A percentile compares a stretch with the other conserved stretches of the same genome.
phyloP scores from a whole-genome alignment of 2,113 vertebrate species.

The Misgurnus mizolepis region DNA sequence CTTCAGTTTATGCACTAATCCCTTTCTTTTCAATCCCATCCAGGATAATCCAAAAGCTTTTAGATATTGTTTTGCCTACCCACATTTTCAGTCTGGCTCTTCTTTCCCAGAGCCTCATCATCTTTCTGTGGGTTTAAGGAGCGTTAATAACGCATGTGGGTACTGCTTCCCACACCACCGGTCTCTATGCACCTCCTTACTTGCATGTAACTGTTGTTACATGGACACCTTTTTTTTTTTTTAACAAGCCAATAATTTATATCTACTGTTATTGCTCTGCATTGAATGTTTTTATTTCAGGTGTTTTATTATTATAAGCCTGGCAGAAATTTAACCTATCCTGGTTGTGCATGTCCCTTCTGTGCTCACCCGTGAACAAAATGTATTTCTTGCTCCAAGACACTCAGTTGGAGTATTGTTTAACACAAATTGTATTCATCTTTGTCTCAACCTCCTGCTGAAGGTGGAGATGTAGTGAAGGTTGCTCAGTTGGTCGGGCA shows the following conservation, averaged over 20 bases:
- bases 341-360: conserved; percentile 79
- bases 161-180: not conserved
- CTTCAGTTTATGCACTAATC: conserved; percentile 73
- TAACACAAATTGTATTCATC: not conserved
- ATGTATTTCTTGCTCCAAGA: not conserved
- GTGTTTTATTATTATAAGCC: conserved; percentile 23
- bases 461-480: conserved; percentile 90
- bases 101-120: not conserved
- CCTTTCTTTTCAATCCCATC: conserved; percentile 69
- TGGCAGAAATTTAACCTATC: conserved; percentile 66
- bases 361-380: conserved; percentile 70
- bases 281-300: not conserved
- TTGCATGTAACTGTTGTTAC: not conserved
- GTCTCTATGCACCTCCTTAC: not conserved
- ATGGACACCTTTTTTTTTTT: not conserved
- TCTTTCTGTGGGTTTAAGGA: conserved; percentile 4
- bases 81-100: conserved; percentile 28
- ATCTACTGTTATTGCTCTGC: not conserved
- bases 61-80: conserved; percentile 29
- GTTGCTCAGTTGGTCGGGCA: conserved; percentile 84
- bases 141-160: conserved; percentile 6
- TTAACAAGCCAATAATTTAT: not conserved
- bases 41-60: conserved; percentile 73
- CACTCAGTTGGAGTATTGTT: not conserved
- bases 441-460: conserved; percentile 29